Percentiles rank a stretch among this genome's conserved stretches.
Evolutionary conservation across 1,140 invertebrate species (phyloP).

Genomic region (Neuroterus valhalla): DNA sequence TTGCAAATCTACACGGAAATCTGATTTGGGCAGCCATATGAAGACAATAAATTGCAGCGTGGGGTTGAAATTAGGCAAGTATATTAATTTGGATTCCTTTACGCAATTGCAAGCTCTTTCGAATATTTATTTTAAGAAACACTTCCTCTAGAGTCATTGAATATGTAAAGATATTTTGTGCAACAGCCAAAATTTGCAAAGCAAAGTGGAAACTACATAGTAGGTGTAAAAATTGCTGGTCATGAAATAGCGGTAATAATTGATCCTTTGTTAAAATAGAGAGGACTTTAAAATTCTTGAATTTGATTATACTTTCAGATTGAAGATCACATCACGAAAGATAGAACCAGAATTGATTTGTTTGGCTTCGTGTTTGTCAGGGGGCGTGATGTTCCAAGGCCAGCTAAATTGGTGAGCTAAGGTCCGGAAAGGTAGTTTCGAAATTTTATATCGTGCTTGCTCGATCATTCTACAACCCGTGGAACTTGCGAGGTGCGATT

Average conservation of each 20-base stretch:
- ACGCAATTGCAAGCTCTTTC: background rate
- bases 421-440: background rate
- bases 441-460: conserved; percentile 27
- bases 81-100: background rate
- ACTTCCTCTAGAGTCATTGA: conserved; percentile 5
- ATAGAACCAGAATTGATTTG: background rate
- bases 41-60: background rate
- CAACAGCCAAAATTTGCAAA: conserved; percentile 5
- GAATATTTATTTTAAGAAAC: background rate
- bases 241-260: background rate
- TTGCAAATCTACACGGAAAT: background rate
- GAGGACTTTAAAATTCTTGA: no score
- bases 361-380: background rate
- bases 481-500: background rate
- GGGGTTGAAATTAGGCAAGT: background rate
- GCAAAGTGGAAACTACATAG: background rate
- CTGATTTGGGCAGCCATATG: no score
- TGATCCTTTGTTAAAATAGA: background rate
- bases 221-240: conserved; percentile 17
- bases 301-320: background rate
- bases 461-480: background rate
- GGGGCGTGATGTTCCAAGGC: background rate
- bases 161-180: conserved; percentile 22
- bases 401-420: background rate
- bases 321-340: background rate